Evolutionary conservation across 2,113 vertebrate species (phyloP).

Genomic region (Labeo rohita): DNA sequence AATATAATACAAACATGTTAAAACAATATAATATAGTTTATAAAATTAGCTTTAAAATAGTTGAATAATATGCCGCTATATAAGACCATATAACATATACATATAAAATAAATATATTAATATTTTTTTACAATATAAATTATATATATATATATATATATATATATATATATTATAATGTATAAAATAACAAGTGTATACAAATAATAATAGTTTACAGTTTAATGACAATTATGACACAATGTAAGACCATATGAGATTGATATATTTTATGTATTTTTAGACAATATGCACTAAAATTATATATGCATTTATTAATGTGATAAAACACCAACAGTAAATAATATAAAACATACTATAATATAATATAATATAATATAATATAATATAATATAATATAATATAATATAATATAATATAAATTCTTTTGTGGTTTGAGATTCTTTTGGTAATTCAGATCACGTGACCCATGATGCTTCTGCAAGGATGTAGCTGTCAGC

Average conservation of each 20-base stretch:
- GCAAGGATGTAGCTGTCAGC: slow-evolving; percentile 21
- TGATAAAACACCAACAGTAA: not conserved
- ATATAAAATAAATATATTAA: no score
- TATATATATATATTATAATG: no score
- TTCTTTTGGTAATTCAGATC: not conserved
- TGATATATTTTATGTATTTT: no score
- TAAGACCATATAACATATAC: no score
- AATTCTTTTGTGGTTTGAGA: not conserved
- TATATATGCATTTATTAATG: not conserved
- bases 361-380: not conserved
- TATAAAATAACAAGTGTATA: no score
- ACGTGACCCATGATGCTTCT: not conserved
- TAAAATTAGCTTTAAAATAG: no score
- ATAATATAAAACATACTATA: no score
- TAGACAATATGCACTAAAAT: not conserved
- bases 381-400: not conserved
- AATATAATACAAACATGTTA: no score
- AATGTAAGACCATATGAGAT: not conserved
- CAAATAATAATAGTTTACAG: not conserved
- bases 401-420: not conserved
- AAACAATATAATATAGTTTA: no score
- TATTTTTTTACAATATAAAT: no score
- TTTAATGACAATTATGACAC: not conserved
- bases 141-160: no score
- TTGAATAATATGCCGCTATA: no score